Conservation (phyloP, 2,113 vertebrate species). For the Sterna hirundo region DNA sequence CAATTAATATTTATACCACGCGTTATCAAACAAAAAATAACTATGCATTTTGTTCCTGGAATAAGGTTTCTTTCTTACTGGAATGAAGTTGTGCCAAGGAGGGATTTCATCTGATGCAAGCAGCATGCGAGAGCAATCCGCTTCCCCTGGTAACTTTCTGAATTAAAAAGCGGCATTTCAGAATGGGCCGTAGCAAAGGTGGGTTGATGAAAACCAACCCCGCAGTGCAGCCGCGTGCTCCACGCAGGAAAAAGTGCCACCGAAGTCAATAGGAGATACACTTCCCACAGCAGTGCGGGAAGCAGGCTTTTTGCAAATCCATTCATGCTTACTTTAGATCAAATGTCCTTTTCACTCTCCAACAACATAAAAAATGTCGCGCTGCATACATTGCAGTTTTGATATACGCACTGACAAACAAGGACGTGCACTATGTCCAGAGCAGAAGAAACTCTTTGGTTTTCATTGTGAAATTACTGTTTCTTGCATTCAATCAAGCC, state of each 20-base stretch:
- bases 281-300: not conserved
- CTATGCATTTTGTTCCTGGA: conserved; percentile 1
- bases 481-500: conserved; percentile 40
- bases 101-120: conserved; percentile 39
- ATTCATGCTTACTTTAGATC: not conserved
- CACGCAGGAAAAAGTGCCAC: not conserved
- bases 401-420: not conserved
- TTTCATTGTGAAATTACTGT: conserved; percentile 44
- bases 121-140: not conserved
- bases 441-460: not conserved
- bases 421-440: not conserved
- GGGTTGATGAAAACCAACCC: not conserved
- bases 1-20: not conserved
- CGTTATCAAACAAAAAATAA: conserved; percentile 1
- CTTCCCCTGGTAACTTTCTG: not conserved
- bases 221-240: not conserved
- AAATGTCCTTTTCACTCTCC: not conserved
- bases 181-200: not conserved
- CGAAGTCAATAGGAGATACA: not conserved
- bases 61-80: not conserved
- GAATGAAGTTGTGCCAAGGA: conserved; percentile 37
- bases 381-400: not conserved
- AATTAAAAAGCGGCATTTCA: not conserved
- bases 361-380: not conserved
- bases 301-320: not conserved